A percentile compares a stretch with the other conserved stretches of the same genome.
Evolutionary conservation across 1,140 invertebrate genomes (phyloP).

Genomic region (Drosophila tristis): DNA sequence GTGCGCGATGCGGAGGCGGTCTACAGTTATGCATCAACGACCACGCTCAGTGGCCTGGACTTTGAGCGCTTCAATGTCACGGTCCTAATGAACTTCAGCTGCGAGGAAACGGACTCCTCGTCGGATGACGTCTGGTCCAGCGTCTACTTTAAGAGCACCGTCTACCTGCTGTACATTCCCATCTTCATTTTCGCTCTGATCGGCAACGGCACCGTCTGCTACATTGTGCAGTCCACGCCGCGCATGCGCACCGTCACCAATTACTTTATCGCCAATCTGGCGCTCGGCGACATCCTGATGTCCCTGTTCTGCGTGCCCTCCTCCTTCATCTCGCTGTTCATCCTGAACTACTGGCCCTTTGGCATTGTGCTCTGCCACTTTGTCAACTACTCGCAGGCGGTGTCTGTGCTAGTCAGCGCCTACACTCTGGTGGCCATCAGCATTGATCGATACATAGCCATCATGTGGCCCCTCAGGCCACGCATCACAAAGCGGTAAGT

Average conservation of each 20-base stretch:
- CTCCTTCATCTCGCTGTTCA: constrained; percentile 90
- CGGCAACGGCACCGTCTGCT: constrained; percentile 93
- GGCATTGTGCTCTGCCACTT: constrained; percentile 90
- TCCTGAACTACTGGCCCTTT: constrained; percentile 93
- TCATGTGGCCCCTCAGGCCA: constrained; percentile 93
- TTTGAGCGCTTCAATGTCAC: constrained; percentile 56
- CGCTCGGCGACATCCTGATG: constrained; percentile 93
- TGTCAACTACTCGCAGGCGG: constrained; percentile 91
- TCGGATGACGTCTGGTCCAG: constrained; percentile 72
- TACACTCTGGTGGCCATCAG: constrained; percentile 94
- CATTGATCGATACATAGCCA: constrained; percentile 93
- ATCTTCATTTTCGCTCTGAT: constrained; percentile 90
- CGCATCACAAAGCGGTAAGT: constrained; percentile 90
- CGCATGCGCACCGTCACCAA: constrained; percentile 95
- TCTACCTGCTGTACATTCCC: constrained; percentile 90
- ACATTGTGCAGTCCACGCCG: constrained; percentile 90
- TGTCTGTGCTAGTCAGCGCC: constrained; percentile 92
- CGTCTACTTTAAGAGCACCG: constrained; percentile 86
- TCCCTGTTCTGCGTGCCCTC: constrained; percentile 94
- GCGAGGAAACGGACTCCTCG: constrained; percentile 40
- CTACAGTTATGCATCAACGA: constrained; percentile 9
- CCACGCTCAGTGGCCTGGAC: constrained; percentile 17
- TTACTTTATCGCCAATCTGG: constrained; percentile 94
- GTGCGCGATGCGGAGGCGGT: neutral
- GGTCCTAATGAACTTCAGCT: constrained; percentile 66